Conservation (phyloP, 2,888 invertebrate species). For the Aphodius sticticus region DNA sequence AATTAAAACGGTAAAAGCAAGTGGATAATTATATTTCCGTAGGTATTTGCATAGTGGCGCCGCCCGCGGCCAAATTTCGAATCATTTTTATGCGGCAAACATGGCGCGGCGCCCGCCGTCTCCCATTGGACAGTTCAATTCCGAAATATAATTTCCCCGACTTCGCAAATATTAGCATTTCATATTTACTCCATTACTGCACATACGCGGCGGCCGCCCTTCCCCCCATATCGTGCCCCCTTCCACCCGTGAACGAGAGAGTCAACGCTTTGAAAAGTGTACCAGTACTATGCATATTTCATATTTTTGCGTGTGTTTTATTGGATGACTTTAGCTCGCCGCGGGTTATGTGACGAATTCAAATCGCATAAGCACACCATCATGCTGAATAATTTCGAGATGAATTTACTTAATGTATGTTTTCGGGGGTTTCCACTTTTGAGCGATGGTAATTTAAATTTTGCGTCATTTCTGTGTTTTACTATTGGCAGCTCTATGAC, state of each 20-base stretch:
- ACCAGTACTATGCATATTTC: conserved; percentile 50
- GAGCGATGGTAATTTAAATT: background rate
- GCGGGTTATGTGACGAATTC: conserved; percentile 56
- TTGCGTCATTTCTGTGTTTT: background rate
- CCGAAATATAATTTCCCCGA: conserved; percentile 56
- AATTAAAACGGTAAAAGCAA: conserved; percentile 47
- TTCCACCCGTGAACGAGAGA: background rate
- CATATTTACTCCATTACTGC: conserved; percentile 59
- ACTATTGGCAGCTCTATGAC: too few species aligned
- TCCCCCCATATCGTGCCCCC: background rate
- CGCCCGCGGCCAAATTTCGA: conserved; percentile 46
- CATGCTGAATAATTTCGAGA: conserved; percentile 55
- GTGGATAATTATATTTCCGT: conserved; percentile 45
- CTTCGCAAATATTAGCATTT: conserved; percentile 60
- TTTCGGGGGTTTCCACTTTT: conserved; percentile 30
- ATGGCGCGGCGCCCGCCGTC: conserved; percentile 32
- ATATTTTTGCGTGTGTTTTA: conserved; percentile 53
- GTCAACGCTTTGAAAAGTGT: conserved; percentile 7
- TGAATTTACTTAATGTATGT: conserved; percentile 49
- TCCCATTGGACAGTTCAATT: conserved; percentile 57
- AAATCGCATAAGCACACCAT: conserved; percentile 57
- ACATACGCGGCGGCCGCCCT: conserved; percentile 42
- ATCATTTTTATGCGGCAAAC: conserved; percentile 51
- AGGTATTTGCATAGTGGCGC: conserved; percentile 46
- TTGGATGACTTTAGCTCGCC: conserved; percentile 50